Evolutionary conservation across 2,113 vertebrate species (phyloP).

Genomic region (Poeciliopsis occidentalis): DNA sequence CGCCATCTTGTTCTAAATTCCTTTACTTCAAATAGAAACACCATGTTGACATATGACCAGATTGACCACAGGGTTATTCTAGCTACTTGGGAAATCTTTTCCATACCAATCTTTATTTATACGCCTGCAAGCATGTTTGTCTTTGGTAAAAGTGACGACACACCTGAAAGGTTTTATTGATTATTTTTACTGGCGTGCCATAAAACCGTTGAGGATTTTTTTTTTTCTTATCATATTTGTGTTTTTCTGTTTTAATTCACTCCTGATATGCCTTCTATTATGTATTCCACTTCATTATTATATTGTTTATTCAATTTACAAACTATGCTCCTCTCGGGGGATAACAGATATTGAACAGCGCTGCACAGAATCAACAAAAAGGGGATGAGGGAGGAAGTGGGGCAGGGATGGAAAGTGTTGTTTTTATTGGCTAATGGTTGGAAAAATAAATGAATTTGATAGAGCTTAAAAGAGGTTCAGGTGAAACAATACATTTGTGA

Average conservation of each 20-base stretch:
- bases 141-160: conserved; percentile 6
- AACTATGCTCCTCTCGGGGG: conserved; percentile 39
- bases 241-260: conserved; percentile 30
- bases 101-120: too few species aligned
- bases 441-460: conserved; percentile 22
- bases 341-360: conserved; percentile 42
- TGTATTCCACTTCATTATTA: conserved; percentile 44
- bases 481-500: background rate
- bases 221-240: conserved; percentile 15
- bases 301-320: conserved; percentile 47
- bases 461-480: background rate
- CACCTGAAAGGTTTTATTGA: conserved; percentile 43
- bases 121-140: too few species aligned
- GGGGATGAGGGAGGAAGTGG: background rate
- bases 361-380: conserved; percentile 19
- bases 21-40: background rate
- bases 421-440: conserved; percentile 29
- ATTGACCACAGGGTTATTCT: too few species aligned
- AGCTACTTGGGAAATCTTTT: too few species aligned
- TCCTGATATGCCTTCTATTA: conserved; percentile 17
- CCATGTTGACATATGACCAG: too few species aligned
- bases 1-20: background rate
- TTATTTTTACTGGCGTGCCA: conserved; percentile 3
- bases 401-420: background rate
- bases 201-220: conserved; percentile 21